Conservation (phyloP, 2,888 invertebrate genomes). For the Protonemura montana region DNA sequence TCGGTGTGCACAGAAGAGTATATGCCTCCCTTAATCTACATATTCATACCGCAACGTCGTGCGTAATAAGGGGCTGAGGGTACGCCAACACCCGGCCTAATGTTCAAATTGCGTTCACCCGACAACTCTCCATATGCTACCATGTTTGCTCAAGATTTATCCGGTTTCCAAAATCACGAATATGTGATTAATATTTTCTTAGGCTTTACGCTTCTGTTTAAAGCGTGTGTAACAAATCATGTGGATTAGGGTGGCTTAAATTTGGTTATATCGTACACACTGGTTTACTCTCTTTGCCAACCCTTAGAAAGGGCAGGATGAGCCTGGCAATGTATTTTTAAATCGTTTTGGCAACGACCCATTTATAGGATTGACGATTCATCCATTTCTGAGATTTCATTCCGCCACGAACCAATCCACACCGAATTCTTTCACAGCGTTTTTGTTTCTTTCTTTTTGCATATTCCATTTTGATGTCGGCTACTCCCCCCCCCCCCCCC, state of each 20-base stretch:
- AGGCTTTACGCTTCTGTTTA: neutral
- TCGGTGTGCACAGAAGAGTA: neutral
- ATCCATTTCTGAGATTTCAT: neutral
- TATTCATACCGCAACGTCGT: neutral
- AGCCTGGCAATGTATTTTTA: neutral
- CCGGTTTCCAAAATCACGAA: neutral
- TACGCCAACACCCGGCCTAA: neutral
- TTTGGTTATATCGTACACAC: neutral
- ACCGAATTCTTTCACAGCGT: neutral
- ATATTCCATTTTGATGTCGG: neutral
- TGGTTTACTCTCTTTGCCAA: neutral
- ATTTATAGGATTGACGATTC: neutral
- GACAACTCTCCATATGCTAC: neutral
- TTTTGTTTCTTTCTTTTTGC: neutral
- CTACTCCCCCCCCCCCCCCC: neutral
- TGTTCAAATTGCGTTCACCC: neutral
- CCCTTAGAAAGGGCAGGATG: neutral
- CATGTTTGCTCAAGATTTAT: neutral
- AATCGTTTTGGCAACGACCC: conserved; percentile 2
- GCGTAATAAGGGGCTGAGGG: neutral
- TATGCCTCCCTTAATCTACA: neutral
- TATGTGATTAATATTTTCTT: conserved; percentile 12
- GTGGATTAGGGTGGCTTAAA: neutral
- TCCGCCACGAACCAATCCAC: neutral
- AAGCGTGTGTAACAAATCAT: neutral